Conservation (phyloP, 2,888 invertebrate genomes). For the Chelonus formosanus region DNA sequence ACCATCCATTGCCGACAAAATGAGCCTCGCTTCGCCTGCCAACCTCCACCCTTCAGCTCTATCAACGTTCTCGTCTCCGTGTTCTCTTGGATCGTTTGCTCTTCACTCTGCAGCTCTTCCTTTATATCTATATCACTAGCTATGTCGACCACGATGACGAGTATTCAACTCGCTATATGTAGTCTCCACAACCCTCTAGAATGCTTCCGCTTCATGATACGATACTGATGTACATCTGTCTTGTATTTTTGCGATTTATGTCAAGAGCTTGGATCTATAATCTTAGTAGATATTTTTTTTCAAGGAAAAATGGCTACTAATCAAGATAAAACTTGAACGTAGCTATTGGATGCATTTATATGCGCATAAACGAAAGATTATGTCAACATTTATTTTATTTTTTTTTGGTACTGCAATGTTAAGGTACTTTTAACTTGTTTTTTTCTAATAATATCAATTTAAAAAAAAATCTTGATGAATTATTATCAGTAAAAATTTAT, state of each 20-base stretch:
- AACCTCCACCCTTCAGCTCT: conserved; percentile 10
- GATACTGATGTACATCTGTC: conserved; percentile 7
- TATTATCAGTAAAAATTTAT: too few relatives aligned
- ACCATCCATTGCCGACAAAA: conserved; percentile 61
- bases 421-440: too few relatives aligned
- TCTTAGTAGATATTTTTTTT: neutral
- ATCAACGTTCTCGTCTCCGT: conserved; percentile 26
- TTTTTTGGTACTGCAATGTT: too few relatives aligned
- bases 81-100: conserved; percentile 1
- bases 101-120: conserved; percentile 9
- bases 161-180: neutral
- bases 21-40: conserved; percentile 60
- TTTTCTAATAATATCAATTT: too few relatives aligned
- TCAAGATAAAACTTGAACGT: too few relatives aligned
- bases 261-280: conserved; percentile 7
- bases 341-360: too few relatives aligned
- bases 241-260: conserved; percentile 8
- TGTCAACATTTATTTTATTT: too few relatives aligned
- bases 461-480: too few relatives aligned
- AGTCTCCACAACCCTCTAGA: conserved; percentile 13
- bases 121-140: neutral
- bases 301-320: too few relatives aligned
- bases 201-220: conserved; percentile 18
- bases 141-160: conserved; percentile 14
- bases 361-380: too few relatives aligned